Conservation (phyloP, 2,888 invertebrate species). For the Thecophora atra region DNA sequence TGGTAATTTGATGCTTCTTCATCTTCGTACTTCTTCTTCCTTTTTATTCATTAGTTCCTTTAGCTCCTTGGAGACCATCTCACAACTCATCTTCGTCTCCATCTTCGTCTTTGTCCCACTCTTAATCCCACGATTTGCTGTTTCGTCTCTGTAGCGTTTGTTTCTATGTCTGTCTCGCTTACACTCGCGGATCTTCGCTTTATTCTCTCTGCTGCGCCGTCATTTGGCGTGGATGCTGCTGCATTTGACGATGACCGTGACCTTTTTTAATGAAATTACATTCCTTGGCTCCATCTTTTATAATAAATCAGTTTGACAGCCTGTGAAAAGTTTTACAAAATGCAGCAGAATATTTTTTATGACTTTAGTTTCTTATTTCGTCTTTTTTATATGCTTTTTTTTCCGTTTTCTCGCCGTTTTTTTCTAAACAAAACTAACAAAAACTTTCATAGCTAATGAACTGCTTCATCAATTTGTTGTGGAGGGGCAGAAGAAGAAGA, state of each 20-base stretch:
- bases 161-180: not conserved
- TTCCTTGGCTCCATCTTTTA: conserved; percentile 41
- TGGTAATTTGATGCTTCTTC: not conserved
- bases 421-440: conserved; percentile 1
- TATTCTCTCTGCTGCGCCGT: not conserved
- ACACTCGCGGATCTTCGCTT: not conserved
- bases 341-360: conserved; percentile 11
- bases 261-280: conserved; percentile 51
- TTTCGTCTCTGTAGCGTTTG: not conserved
- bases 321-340: conserved; percentile 37
- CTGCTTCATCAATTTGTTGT: not conserved
- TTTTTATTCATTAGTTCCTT: not conserved
- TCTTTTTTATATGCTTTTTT: not conserved
- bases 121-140: not conserved
- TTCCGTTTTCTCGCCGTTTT: not conserved
- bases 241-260: conserved; percentile 50
- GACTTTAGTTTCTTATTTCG: not conserved
- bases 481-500: not conserved
- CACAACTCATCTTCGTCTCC: not conserved
- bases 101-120: not conserved
- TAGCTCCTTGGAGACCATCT: not conserved
- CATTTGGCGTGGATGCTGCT: conserved; percentile 7
- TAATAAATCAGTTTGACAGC: conserved; percentile 51
- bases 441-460: not conserved
- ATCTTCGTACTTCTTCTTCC: not conserved